Evolutionary conservation across 2,888 invertebrate genomes (phyloP).

Genomic region (Drosophila subquinaria): DNA sequence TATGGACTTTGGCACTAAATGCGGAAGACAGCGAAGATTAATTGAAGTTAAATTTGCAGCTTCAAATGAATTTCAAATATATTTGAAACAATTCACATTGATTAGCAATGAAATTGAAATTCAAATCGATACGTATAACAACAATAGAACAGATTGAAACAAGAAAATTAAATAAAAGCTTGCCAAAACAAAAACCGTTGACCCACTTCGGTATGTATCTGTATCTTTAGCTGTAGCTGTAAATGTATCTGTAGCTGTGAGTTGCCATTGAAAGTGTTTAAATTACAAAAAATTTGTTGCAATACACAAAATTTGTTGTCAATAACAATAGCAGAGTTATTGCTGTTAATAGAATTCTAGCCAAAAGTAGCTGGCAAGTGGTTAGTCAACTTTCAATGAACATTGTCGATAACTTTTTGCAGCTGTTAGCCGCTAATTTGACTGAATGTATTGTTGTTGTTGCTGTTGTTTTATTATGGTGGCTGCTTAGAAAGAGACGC

Average conservation of each 20-base stretch:
- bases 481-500: conserved; percentile 65
- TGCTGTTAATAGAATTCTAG: conserved; percentile 25
- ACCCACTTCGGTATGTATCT: conserved; percentile 40
- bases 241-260: conserved; percentile 7
- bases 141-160: conserved; percentile 3
- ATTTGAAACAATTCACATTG: conserved; percentile 27
- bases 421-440: conserved; percentile 75
- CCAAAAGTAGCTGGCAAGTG: conserved; percentile 67
- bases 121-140: conserved; percentile 22
- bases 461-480: conserved; percentile 13
- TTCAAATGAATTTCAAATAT: conserved; percentile 20
- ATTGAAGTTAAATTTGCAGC: conserved; percentile 32
- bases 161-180: conserved; percentile 12
- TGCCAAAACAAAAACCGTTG: conserved; percentile 35
- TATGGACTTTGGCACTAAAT: conserved; percentile 36
- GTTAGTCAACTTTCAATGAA: conserved; percentile 77
- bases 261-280: conserved; percentile 57
- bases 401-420: conserved; percentile 61
- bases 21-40: conserved; percentile 57
- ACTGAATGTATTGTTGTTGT: conserved; percentile 50
- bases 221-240: background rate
- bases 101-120: conserved; percentile 31
- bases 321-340: conserved; percentile 1
- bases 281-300: conserved; percentile 21
- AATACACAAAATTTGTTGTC: conserved; percentile 6